These are phyloP conservation scores for Ahaetulla prasina DNA, from an alignment of 2,113 vertebrate genomes.

Conservation along the genomic window DNA sequence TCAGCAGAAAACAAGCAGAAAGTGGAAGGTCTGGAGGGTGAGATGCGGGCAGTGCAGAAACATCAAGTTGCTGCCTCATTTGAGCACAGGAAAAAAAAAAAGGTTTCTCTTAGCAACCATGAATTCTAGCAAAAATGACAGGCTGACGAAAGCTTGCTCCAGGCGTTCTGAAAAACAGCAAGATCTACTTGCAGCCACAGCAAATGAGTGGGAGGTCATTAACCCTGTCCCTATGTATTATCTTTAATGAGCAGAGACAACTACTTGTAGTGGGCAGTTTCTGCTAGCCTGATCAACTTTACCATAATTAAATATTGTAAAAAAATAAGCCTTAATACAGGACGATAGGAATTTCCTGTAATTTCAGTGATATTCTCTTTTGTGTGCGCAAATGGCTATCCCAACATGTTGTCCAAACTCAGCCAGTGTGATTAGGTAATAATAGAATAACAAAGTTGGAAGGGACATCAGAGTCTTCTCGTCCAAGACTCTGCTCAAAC, in stretches of 20 bases:
- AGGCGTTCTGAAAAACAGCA: background rate
- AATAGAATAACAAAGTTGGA: background rate
- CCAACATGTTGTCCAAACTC: background rate
- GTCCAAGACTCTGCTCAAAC: background rate
- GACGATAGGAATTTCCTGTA: background rate
- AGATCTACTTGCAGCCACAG: background rate
- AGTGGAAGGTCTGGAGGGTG: too few relatives aligned
- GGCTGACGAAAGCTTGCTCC: background rate
- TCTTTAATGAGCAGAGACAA: background rate
- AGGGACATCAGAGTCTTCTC: background rate
- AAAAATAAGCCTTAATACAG: background rate
- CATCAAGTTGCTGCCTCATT: background rate
- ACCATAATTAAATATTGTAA: background rate
- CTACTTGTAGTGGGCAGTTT: background rate
- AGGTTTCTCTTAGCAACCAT: background rate
- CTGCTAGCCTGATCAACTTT: background rate
- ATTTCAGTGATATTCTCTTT: background rate
- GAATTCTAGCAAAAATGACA: background rate
- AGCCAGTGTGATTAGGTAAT: background rate
- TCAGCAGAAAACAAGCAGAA: too few relatives aligned
- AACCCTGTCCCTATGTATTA: background rate
- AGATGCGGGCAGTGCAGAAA: too few relatives aligned
- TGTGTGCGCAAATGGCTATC: background rate
- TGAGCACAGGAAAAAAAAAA: too few relatives aligned
- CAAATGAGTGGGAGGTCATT: background rate